Evolutionary conservation across 2,888 invertebrate genomes (phyloP), one percentile per base, ranked within the genome.

Genomic region (Mythimna ferrago): DNA sequence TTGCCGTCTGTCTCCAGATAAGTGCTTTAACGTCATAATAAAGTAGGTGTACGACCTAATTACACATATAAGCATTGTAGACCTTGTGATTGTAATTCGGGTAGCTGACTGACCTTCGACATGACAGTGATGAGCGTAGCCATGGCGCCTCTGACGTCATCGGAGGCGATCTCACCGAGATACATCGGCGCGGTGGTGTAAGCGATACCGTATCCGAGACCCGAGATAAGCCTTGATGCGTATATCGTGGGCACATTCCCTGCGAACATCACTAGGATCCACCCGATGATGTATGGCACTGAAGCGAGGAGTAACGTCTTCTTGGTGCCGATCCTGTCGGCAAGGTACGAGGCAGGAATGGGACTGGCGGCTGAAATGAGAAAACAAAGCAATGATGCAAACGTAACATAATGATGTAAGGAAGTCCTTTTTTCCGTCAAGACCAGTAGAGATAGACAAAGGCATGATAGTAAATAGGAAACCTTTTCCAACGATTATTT

Each of bases 251-350:
- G 94, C 0, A 97, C 96, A 61, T 95, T 96, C 82, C 93, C 93
- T 0, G 97, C 97, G 66, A 97, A 90, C 89, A 97, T 97, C 71
- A 97, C 96, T 71, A 97, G 93, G 66, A 97, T 92, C 97, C 97
- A 98, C 57, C 97, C 97, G 19, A 97, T 86, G 81, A 97, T 96
- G 86, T 97, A 96, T 0, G 97, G 97, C 1, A 97, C 89, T 0
- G 97, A 94, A 0, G 97, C 96, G 19, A 97, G 90, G 14, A 97
- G 92, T 0, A 97, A 94, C 0, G 97, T 97, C 82, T 93, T 95
- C 90, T 97, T 97, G 7, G 97, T 96, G 21, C 98, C 98, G 73
- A 97, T 95, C 76, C 96, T 94, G 92, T 97, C 97, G 54, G 97
- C 97, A 63, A 97, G 91, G 85, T 97, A 96, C 0, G 97, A 97